Conservation (phyloP, 2,113 vertebrate species). For the Carlito syrichta region DNA sequence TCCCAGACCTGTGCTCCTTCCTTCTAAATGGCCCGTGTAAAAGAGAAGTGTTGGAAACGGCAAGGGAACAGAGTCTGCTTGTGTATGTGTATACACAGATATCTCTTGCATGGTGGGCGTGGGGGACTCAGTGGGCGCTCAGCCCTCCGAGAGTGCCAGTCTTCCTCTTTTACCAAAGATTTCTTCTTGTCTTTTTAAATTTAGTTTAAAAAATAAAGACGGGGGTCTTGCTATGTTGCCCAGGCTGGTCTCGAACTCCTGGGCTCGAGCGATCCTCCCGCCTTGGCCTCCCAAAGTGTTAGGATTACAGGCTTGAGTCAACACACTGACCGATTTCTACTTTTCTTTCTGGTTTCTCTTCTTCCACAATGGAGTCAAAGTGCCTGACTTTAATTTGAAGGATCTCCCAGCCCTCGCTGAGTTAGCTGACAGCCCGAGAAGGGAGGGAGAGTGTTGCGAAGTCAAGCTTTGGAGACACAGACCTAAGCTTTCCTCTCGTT, state of each 20-base stretch:
- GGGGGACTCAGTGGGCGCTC: neutral
- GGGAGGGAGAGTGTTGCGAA: neutral
- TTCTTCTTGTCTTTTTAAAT: neutral
- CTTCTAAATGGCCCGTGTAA: neutral
- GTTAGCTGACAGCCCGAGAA: neutral
- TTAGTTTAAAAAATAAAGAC: no score
- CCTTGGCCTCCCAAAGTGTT: no score
- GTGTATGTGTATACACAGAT: rapidly evolving
- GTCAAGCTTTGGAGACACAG: neutral
- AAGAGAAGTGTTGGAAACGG: neutral
- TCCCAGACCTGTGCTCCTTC: neutral
- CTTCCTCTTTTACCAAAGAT: neutral
- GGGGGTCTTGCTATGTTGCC: no score
- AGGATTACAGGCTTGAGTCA: no score
- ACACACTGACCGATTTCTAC: no score
- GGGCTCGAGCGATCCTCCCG: no score
- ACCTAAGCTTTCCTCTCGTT: neutral
- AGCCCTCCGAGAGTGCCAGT: neutral
- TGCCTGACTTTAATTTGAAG: neutral
- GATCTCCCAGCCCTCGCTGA: neutral
- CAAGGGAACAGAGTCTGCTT: neutral
- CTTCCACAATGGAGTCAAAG: neutral
- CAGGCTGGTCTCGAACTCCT: no score
- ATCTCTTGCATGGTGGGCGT: neutral
- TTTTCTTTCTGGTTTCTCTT: neutral